Percentiles rank a stretch among this genome's conserved stretches.
phyloP scores from a whole-genome alignment of 1,140 invertebrate species.

The Eumeta japonica region DNA sequence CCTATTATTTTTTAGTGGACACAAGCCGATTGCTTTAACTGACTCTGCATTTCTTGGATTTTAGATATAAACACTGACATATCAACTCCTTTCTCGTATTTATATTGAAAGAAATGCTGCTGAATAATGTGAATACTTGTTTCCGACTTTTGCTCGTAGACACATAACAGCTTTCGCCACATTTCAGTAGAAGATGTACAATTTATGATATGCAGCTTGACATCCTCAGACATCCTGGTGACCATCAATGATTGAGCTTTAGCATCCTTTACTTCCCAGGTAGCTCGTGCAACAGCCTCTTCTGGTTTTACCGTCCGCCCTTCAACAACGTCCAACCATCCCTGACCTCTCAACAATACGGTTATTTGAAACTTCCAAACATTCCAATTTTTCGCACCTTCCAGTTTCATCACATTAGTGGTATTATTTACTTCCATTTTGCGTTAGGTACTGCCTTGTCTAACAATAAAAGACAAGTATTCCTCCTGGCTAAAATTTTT shows the following conservation, averaged over 20 bases:
- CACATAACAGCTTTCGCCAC: background rate
- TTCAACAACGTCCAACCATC: constrained; percentile 1
- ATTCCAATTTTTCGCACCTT: background rate
- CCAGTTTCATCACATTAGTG: constrained; percentile 5
- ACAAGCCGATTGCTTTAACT: too few species aligned
- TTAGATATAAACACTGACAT: background rate
- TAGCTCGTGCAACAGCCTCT: background rate
- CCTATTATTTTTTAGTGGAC: too few species aligned
- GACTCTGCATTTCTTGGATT: too few species aligned
- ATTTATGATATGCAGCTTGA: background rate
- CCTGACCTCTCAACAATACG: background rate
- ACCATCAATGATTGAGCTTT: background rate
- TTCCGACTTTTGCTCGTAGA: too few species aligned
- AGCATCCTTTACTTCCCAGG: background rate
- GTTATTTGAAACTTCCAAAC: too few species aligned
- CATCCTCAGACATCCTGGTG: background rate
- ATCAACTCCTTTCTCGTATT: background rate
- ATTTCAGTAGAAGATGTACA: too few species aligned
- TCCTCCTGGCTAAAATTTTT: too few species aligned
- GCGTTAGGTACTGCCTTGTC: too few species aligned
- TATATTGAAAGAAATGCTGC: constrained; percentile 1
- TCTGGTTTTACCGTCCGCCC: background rate
- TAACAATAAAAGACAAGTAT: too few species aligned
- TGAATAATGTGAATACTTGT: too few species aligned
- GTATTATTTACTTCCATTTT: background rate